Base-by-base conservation (phyloP, 2,888 invertebrate genomes). In the Subacronicta megacephala region DNA sequence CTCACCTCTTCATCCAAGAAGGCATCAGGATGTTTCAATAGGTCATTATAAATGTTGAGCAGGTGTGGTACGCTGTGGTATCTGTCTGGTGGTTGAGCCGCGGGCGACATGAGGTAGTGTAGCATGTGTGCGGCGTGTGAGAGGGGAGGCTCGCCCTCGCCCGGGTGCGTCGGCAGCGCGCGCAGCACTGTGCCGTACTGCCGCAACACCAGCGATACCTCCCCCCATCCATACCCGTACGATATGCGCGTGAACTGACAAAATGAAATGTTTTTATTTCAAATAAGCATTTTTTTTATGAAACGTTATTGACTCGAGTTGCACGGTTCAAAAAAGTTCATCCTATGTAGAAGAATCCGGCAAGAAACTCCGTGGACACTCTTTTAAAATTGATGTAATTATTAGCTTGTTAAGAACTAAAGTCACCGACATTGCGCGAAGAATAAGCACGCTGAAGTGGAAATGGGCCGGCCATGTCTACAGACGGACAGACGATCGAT, bases 1-100 rank as follows among this genome's bases (percentile, higher is more conserved):
- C 92, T 86, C 85, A 97, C 97, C 95, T 96, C 95, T 87, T 96
- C 96, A 89, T 96, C 96, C 60, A 97, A 95, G 72, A 97, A 95
- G 10, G 97, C 96, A 76, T 96, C 94, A 29, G 95, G 95, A 73
- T 93, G 88, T 61, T 85, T 89, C 40, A 94, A 65, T 35, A 94
- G 71, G 7, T 82, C 87, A 29, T 93, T 91, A 45, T 84, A 93
- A 31, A 93, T 95, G 77, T 95, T 95, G 70, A 97, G 88, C 44
- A 97, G 93, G 71, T 95, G 95, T 83, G 96, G 96, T 36, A 96
- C 93, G 66, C 97, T 96, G 56, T 95, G 95, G 33, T 88, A 44
- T 26, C 86, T 82, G 57, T 94, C 93, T 54, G 47, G 87, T 36
- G 65, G 89, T 42, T 79, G 84, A 0, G 87, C 90, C 69, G 81